Percentiles rank a stretch among this genome's conserved stretches.
These are phyloP conservation scores for Corythaeola cristata DNA, from an alignment of 2,113 vertebrate genomes.

Conservation along the genomic window DNA sequence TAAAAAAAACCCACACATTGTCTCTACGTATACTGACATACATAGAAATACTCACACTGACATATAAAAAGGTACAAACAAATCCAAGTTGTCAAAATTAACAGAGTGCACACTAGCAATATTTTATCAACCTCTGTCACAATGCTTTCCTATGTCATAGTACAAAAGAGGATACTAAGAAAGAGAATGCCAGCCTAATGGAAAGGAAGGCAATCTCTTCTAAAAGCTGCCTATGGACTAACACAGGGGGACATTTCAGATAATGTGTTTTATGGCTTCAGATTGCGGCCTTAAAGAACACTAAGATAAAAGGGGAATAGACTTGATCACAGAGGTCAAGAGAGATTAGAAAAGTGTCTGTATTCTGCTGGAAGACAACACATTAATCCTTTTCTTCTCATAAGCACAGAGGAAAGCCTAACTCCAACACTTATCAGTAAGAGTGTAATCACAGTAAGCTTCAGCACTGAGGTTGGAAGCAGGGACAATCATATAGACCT, in stretches of 20 bases:
- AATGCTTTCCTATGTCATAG: background rate
- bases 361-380: background rate
- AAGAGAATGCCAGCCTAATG: background rate
- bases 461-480: background rate
- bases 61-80: slow-evolving; percentile 26
- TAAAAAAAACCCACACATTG: slow-evolving; percentile 2
- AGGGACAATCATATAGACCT: background rate
- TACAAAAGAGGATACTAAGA: background rate
- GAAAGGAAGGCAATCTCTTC: background rate
- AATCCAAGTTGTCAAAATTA: slow-evolving; percentile 33
- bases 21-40: slow-evolving; percentile 24
- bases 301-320: background rate
- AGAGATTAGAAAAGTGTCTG: background rate
- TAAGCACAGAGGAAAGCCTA: background rate
- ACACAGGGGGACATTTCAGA: background rate
- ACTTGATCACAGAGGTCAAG: background rate
- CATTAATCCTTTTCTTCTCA: background rate
- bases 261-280: background rate
- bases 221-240: background rate
- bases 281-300: background rate
- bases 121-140: background rate
- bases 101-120: background rate
- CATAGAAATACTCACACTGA: background rate
- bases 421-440: background rate
- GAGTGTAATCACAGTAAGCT: background rate